Evolutionary conservation across 1,140 invertebrate genomes (phyloP).

Genomic region (Drosophila saltans): DNA sequence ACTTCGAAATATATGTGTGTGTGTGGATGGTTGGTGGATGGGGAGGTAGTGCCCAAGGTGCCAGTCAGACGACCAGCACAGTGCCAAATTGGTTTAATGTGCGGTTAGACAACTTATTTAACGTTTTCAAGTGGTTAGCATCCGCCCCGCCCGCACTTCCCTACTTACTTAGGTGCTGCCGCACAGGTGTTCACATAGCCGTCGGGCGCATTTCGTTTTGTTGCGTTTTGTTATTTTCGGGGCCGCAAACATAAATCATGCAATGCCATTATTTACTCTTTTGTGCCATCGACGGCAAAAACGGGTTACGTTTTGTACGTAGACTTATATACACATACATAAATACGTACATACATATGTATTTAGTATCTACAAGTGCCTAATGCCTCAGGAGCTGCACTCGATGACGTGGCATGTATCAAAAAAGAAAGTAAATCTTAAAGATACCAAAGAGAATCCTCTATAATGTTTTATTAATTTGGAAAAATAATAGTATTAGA

Average conservation of each 20-base stretch:
- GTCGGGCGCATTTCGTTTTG: conserved; percentile 29
- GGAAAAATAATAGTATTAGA: too few species aligned
- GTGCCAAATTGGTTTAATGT: conserved; percentile 81
- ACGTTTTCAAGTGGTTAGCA: conserved; percentile 78
- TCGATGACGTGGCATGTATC: conserved; percentile 17
- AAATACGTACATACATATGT: conserved; percentile 5
- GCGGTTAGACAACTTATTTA: conserved; percentile 81
- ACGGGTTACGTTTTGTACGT: conserved; percentile 60
- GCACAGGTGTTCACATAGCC: conserved; percentile 10
- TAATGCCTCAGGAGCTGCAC: conserved; percentile 24
- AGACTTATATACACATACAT: conserved; percentile 19
- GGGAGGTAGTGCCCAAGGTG: conserved; percentile 48
- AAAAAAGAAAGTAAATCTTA: background rate
- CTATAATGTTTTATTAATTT: background rate
- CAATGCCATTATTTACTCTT: conserved; percentile 63
- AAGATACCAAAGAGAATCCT: background rate
- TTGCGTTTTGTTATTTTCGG: conserved; percentile 38
- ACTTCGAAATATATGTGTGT: conserved; percentile 23
- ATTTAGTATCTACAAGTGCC: conserved; percentile 48
- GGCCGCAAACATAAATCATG: conserved; percentile 68
- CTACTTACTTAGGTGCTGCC: conserved; percentile 54
- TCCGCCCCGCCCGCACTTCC: conserved; percentile 35
- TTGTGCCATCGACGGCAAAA: conserved; percentile 35
- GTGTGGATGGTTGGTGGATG: conserved; percentile 27
- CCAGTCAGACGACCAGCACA: conserved; percentile 66